Evolutionary conservation across 2,888 invertebrate species (phyloP), one percentile per base, ranked within the genome.

Genomic region (Thumatha senex): DNA sequence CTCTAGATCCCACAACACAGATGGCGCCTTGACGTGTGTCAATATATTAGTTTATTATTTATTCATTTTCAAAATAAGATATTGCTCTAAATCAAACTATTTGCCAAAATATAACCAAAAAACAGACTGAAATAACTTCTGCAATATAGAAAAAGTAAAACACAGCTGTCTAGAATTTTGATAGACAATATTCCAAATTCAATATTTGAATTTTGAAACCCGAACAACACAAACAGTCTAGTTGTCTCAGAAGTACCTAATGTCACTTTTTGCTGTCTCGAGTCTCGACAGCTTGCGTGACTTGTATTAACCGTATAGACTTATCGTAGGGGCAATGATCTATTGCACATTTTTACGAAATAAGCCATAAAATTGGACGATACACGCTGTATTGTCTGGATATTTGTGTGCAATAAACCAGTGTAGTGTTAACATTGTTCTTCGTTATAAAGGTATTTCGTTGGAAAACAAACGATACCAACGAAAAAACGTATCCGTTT

Each of bases 301-400:
- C 72, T 60, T 56, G 12, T 33, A 45, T 46, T 61, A 46, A 30
- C 48, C 41, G 45, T 56, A 67, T 56, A 63, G 13, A 73, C 72
- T 55, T 57, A 51, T 80, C 51, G 86, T 86, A 81, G 66, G 76
- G 76, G 75, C 74, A 70, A 79, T 83, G 86, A 86, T 86, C 80
- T 83, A 87, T 77, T 61, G 78, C 74, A 70, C 79, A 82, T 86
- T 85, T 79, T 84, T 80, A 83, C 83, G 76, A 84, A 88, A 87
- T 85, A 85, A 84, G 80, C 85, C 77, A 80, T 87, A 85, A 86
- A 86, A 85, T 84, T 80, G 73, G 76, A 76, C 76, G 77, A 74
- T 77, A 76, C 74, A 73, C 68, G 70, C 74, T 73, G 69, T 62
- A 70, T 69, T 65, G 68, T 74, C 70, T 70, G 76, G 70, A 40